Percentiles rank a stretch among this genome's conserved stretches.
These are phyloP conservation scores for Aphidius ervi DNA, from an alignment of 1,140 invertebrate genomes.

Conservation along the genomic window DNA sequence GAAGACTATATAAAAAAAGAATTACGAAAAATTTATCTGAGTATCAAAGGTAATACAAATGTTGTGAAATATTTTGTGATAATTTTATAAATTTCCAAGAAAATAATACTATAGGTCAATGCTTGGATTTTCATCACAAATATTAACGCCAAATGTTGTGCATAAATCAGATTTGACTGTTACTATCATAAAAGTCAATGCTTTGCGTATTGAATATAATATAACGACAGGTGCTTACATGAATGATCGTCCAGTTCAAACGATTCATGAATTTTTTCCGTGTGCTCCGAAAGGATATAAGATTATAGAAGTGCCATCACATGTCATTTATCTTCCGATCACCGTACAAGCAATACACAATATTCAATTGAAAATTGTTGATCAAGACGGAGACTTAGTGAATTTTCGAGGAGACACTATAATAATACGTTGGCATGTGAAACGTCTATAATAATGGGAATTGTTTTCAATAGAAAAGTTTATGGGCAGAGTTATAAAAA, in stretches of 20 bases:
- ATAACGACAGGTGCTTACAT: conserved; percentile 2
- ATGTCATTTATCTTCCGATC: neutral
- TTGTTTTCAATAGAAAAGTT: too few species aligned
- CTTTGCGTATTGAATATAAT: conserved; percentile 13
- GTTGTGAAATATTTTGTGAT: conserved; percentile 2
- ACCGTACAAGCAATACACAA: neutral
- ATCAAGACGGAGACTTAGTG: conserved; percentile 2
- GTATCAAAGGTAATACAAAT: neutral
- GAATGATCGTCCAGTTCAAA: neutral
- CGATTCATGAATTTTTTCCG: conserved; percentile 1
- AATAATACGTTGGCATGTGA: neutral
- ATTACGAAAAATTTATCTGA: neutral
- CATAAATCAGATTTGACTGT: conserved; percentile 8
- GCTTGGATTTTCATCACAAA: neutral
- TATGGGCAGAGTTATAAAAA: neutral
- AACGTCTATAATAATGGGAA: neutral
- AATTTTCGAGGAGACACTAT: conserved; percentile 4
- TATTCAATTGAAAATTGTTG: conserved; percentile 5
- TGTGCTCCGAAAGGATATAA: conserved; percentile 2
- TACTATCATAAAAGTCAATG: conserved; percentile 12
- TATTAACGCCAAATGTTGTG: neutral
- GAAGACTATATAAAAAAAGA: conserved; percentile 24
- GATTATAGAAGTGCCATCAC: conserved; percentile 1
- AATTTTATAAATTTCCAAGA: neutral
- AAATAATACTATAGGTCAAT: conserved; percentile 4